These are phyloP conservation scores for Heteronetta atricapilla DNA, from an alignment of 2,113 vertebrate genomes.

Conservation along the genomic window DNA sequence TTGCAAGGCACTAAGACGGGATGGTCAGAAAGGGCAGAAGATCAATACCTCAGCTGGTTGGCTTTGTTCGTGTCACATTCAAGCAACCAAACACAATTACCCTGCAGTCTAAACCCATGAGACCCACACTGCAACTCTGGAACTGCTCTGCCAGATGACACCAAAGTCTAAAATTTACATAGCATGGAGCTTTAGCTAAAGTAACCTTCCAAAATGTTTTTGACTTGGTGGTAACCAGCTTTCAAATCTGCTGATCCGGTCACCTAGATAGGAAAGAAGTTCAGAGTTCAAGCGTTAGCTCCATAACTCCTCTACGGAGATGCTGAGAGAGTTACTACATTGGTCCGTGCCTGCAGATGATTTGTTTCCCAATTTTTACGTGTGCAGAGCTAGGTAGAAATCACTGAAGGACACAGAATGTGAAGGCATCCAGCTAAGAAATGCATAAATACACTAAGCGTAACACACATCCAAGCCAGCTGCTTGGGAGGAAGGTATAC, in stretches of 20 bases:
- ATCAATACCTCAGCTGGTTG: neutral
- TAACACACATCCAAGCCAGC: neutral
- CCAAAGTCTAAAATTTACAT: neutral
- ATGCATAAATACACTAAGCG: neutral
- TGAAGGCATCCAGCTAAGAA: neutral
- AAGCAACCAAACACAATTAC: slow-evolving; percentile 4
- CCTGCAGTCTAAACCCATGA: neutral
- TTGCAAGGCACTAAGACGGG: neutral
- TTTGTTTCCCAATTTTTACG: neutral
- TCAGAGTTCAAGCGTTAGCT: neutral
- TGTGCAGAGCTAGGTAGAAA: neutral
- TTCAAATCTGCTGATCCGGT: neutral
- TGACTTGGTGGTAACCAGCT: neutral
- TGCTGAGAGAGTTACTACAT: neutral
- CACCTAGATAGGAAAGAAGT: neutral
- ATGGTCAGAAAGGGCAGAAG: neutral
- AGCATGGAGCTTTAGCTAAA: neutral
- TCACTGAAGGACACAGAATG: neutral
- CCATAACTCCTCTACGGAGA: neutral
- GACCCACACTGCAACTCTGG: neutral
- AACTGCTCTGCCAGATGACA: neutral
- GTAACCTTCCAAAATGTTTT: neutral
- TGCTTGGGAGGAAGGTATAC: neutral
- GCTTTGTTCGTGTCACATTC: slow-evolving; percentile 10
- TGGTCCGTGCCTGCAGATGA: neutral